Conservation (phyloP, 2,888 invertebrate species). For the Pteria penguin region DNA sequence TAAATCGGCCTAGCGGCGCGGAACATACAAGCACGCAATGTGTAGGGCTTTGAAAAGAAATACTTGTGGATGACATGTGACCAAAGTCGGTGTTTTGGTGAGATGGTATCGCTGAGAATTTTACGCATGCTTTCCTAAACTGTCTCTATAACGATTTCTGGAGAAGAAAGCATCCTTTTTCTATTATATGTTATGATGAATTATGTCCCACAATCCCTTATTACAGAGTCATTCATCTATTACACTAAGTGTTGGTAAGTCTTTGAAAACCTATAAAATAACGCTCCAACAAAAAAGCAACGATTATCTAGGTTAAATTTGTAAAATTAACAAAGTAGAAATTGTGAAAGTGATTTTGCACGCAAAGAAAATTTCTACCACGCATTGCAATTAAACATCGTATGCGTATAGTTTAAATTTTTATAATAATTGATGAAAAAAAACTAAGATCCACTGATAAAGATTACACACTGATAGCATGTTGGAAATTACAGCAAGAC, state of each 20-base stretch:
- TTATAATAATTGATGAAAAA: too few species aligned
- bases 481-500: too few species aligned
- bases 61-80: neutral
- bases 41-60: neutral
- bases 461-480: too few species aligned
- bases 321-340: neutral
- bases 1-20: constrained; percentile 14
- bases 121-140: constrained; percentile 22
- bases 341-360: neutral
- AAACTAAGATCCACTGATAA: too few species aligned
- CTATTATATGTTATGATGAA: neutral
- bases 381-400: too few species aligned
- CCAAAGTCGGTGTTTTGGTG: neutral
- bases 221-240: neutral
- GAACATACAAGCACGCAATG: constrained; percentile 23
- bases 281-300: neutral
- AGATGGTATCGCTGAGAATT: constrained; percentile 29
- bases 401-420: too few species aligned
- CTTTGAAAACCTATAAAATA: neutral
- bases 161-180: constrained; percentile 8
- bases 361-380: too few species aligned
- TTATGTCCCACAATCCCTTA: neutral
- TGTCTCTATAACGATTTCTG: constrained; percentile 14
- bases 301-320: neutral
- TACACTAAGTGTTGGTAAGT: neutral